A percentile compares a stretch with the other conserved stretches of the same genome.
Conservation (phyloP, 1,140 invertebrate genomes). For the Drosophila ogumai region DNA sequence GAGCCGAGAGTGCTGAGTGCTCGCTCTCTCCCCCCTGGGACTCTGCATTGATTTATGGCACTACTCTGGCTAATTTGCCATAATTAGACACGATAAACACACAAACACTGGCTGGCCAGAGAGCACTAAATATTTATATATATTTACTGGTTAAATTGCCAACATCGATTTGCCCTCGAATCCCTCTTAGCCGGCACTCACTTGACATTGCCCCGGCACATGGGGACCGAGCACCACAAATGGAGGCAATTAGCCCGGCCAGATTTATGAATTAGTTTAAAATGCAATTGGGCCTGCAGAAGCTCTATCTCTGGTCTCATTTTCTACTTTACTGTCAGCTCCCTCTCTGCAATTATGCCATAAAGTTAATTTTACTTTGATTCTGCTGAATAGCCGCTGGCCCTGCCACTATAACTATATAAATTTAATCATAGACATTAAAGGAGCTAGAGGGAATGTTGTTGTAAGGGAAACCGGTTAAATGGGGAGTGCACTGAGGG, state of each 20-base stretch:
- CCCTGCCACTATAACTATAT: conserved; percentile 42
- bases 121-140: conserved; percentile 43
- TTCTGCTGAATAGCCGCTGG: conserved; percentile 31
- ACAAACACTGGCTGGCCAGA: conserved; percentile 12
- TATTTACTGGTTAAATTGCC: conserved; percentile 57
- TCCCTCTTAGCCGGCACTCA: conserved; percentile 38
- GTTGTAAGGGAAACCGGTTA: conserved; percentile 66
- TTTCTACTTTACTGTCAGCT: neutral
- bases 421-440: conserved; percentile 69
- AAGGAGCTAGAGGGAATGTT: conserved; percentile 29
- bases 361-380: conserved; percentile 50
- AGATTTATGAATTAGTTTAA: conserved; percentile 62
- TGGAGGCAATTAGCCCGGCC: conserved; percentile 45
- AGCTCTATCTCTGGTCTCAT: neutral
- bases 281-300: conserved; percentile 44
- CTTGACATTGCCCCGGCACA: conserved; percentile 39
- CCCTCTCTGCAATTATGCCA: conserved; percentile 61
- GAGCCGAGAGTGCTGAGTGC: neutral
- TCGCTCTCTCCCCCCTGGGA: conserved; percentile 21
- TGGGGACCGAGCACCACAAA: conserved; percentile 33
- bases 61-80: conserved; percentile 62
- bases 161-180: conserved; percentile 56
- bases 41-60: conserved; percentile 39
- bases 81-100: conserved; percentile 64
- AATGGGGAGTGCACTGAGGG: conserved; percentile 36